Evolutionary conservation across 2,888 invertebrate genomes (phyloP), one percentile per base, ranked within the genome.

Genomic region (Dinocampus coccinellae): DNA sequence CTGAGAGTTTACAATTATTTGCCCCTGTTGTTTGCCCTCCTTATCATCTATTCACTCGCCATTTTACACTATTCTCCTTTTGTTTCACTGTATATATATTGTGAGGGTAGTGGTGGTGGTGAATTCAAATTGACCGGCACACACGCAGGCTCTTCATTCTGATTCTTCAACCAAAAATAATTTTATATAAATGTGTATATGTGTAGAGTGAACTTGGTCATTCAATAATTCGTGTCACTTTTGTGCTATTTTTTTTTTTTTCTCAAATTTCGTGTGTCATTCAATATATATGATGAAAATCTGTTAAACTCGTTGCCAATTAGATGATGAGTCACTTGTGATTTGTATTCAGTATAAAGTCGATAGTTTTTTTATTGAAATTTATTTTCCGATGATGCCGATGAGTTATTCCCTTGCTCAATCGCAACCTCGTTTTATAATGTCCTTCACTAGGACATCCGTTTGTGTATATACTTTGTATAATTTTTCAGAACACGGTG

Each of bases 1-100:
- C 20, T 29, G n/a, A 47, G 67, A 58, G 13, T 47, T 58, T 62
- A 55, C 62, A 71, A 71, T 71, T 71, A 71, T 62, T 55, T 62
- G 66, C 71, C 71, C 66, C 66, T 69, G 52, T 74, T 64, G 69
- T 57, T 73, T 64, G 69, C 57, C 58, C 68, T 69, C 62, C 62
- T 63, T 63, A 55, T 72, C 65, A 68, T 70, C 58, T 68, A 66
- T 63, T 73, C 66, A 34, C 62, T 62, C 57, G 73, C 52, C 58
- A 73, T 73, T 67, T 70, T 67, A 42, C 36, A 53, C 66, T 34
- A 63, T 67, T 33, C 26, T 52, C 34, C 42, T n/a, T 29, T 29
- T 29, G 29, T 7, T 29, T 29, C 7, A 29, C 29, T 29, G 29
- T 29, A 3, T n/a, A n/a, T n/a, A n/a, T n/a, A n/a, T n/a, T n/a